Evolutionary conservation across 2,888 invertebrate genomes (phyloP), one percentile per base, ranked within the genome.

Genomic region (Cosmia pyralina): DNA sequence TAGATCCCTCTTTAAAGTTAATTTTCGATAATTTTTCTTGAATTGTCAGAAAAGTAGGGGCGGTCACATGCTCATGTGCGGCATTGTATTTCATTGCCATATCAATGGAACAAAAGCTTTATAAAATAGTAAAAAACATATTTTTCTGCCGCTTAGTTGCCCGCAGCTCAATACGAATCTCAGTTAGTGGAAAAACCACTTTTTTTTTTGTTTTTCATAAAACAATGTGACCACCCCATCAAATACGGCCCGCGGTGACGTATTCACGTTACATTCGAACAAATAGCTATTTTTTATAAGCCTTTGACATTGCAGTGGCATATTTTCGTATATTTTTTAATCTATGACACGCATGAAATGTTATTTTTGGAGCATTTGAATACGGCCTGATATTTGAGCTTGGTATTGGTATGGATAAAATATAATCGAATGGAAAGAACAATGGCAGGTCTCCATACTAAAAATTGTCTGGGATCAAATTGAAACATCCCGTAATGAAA

Each of bases 221-320:
- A 69, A 79, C 72, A 82, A 75, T 81, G 79, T 70, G 67, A 72
- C 79, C 65, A 59, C 28, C 66, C 64, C 75, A 79, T 79, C 81
- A 79, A 72, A 79, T 70, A 69, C 64, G 58, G 76, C 82, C 79
- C 28, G 72, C 76, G 70, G 80, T 79, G 82, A 77, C 69, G 41
- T 72, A 62, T 67, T 53, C 79, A 53, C 59, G 73, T 69, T 71
- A 69, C 68, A 82, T 79, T 60, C 57, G 68, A 73, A 77, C 82
- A 73, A 82, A 77, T 69, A 79, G 57, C 71, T 8, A 55, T 82
- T 79, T 79, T 82, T 82, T 77, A 71, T 70, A 77, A 69, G 69
- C 69, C 69, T 63, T 71, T 66, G 74, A 69, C 62, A 66, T 50
- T 57, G 69, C 63, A 48, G 52, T 15, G 50, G 22, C 17, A 66